Conservation (phyloP, 2,113 vertebrate species). For the Cyphomyrus plagiostoma region DNA sequence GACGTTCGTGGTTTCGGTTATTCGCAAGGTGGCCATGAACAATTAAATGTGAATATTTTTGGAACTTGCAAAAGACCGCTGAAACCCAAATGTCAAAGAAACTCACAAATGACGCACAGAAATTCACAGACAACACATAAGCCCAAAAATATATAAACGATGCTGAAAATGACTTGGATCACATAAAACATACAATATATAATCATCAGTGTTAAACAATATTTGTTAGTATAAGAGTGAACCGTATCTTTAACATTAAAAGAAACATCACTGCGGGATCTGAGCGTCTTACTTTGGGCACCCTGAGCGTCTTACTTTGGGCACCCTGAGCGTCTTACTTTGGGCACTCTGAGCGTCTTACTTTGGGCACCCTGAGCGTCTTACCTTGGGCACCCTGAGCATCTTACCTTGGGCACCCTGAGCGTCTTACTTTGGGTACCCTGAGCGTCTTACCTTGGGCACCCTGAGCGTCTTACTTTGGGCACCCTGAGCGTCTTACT, state of each 20-base stretch:
- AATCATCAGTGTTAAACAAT: neutral
- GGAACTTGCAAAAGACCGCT: neutral
- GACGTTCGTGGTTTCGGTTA: neutral
- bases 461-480: too few species aligned
- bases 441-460: too few species aligned
- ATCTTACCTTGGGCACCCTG: too few species aligned
- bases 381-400: too few species aligned
- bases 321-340: too few species aligned
- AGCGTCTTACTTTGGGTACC: too few species aligned
- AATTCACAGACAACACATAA: neutral
- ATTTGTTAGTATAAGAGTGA: neutral
- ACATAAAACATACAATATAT: neutral
- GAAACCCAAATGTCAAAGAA: too few species aligned
- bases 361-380: too few species aligned
- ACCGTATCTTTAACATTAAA: neutral
- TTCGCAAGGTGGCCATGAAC: neutral
- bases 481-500: too few species aligned
- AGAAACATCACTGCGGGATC: neutral
- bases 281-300: neutral
- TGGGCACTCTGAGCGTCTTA: too few species aligned
- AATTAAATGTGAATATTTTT: neutral
- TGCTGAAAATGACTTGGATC: neutral
- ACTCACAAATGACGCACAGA: neutral
- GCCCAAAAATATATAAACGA: neutral
- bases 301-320: neutral